Percentiles rank a stretch among this genome's conserved stretches.
phyloP scores from a whole-genome alignment of 2,113 vertebrate species.

The Tachysurus fulvidraco region DNA sequence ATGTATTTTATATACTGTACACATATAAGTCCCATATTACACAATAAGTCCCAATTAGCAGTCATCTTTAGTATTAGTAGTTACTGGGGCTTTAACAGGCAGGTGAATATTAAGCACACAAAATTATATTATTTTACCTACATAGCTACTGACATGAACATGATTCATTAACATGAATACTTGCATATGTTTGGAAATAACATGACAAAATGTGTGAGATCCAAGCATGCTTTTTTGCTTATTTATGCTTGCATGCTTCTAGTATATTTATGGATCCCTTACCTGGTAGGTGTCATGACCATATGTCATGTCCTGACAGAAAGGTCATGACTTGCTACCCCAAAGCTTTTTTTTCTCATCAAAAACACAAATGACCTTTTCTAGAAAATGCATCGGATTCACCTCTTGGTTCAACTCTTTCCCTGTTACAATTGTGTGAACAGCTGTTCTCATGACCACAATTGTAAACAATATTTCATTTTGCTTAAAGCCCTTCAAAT shows the following conservation, averaged over 20 bases:
- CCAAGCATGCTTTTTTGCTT: constrained; percentile 1
- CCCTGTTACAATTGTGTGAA: neutral
- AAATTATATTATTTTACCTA: neutral
- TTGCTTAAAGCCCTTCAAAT: neutral
- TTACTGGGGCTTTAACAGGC: constrained; percentile 4
- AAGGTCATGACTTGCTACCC: neutral
- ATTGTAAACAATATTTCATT: neutral
- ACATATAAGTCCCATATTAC: no score
- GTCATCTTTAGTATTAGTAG: neutral
- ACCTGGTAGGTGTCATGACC: constrained; percentile 22
- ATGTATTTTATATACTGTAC: neutral
- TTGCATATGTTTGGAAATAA: neutral
- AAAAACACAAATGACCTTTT: neutral
- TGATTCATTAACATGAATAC: neutral
- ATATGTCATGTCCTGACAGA: neutral
- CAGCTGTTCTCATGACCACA: neutral
- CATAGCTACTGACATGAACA: neutral
- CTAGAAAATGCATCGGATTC: neutral
- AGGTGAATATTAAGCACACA: neutral
- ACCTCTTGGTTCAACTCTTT: neutral
- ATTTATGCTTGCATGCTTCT: neutral
- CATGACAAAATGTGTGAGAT: constrained; percentile 15
- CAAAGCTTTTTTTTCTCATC: neutral
- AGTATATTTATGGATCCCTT: constrained; percentile 25
- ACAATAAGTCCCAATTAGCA: neutral